Percentiles rank a stretch among this genome's conserved stretches.
These are phyloP conservation scores for Uloborus diversus DNA, from an alignment of 1,140 invertebrate genomes.

Conservation along the genomic window DNA sequence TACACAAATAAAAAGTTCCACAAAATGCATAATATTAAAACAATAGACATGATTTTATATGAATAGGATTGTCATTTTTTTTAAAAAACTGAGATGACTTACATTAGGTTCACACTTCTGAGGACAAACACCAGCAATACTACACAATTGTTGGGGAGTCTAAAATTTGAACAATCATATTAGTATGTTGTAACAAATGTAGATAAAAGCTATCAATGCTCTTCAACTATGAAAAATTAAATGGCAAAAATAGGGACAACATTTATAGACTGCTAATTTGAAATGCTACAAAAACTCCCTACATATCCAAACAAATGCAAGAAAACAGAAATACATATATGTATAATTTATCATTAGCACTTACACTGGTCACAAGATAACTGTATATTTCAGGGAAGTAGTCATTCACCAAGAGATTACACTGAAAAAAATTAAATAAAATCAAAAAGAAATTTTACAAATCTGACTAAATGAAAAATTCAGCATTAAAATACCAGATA, in stretches of 20 bases:
- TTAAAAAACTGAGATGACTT: too few species aligned
- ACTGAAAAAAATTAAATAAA: constrained; percentile 23
- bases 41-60: too few species aligned
- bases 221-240: too few species aligned
- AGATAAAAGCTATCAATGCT: neutral
- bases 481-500: too few species aligned
- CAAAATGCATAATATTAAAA: neutral
- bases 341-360: too few species aligned
- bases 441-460: neutral
- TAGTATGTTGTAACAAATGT: neutral
- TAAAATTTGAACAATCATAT: neutral
- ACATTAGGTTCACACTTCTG: constrained; percentile 24
- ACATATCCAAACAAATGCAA: too few species aligned
- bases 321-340: too few species aligned
- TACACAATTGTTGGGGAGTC: neutral
- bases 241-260: too few species aligned
- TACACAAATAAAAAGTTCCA: neutral
- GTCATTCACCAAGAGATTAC: neutral
- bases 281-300: too few species aligned
- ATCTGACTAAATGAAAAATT: neutral
- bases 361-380: constrained; percentile 25
- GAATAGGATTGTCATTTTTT: too few species aligned
- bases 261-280: too few species aligned
- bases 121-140: constrained; percentile 28
- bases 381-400: constrained; percentile 30